Evolutionary conservation across 2,888 invertebrate genomes (phyloP).

Genomic region (Lasioglossum vierecki): DNA sequence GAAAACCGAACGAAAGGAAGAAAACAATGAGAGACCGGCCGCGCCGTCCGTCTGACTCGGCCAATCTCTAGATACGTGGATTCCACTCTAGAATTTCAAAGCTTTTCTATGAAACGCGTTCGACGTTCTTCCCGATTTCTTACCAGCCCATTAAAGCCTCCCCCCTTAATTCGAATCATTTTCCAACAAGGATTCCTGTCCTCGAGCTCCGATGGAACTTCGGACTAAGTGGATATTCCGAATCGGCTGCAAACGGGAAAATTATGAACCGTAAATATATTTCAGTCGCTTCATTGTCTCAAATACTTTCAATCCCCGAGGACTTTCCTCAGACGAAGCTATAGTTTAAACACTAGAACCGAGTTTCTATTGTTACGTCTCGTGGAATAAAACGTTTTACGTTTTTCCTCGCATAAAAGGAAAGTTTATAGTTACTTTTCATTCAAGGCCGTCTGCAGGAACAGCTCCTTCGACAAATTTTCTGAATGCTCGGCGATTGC

Average conservation of each 20-base stretch:
- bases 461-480: not conserved
- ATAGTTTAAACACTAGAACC: not conserved
- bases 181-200: not conserved
- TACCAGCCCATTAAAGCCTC: not conserved
- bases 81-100: slow-evolving; percentile 5
- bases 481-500: not conserved
- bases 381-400: not conserved
- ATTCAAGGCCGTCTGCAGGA: not conserved
- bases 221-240: not conserved
- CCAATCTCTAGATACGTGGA: slow-evolving; percentile 11
- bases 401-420: not conserved
- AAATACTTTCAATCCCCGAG: not conserved
- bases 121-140: not conserved
- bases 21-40: slow-evolving; percentile 33
- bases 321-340: not conserved
- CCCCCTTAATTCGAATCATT: not conserved
- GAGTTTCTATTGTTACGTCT: not conserved
- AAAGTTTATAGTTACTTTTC: not conserved
- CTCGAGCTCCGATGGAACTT: not conserved
- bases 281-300: not conserved
- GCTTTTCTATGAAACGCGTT: not conserved
- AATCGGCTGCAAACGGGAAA: not conserved
- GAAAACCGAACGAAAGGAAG: slow-evolving; percentile 20
- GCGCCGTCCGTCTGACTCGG: slow-evolving; percentile 16
- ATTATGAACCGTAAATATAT: not conserved